These are phyloP conservation scores for Cheilosia grossa DNA, from an alignment of 2,888 invertebrate genomes.

Conservation along the genomic window DNA sequence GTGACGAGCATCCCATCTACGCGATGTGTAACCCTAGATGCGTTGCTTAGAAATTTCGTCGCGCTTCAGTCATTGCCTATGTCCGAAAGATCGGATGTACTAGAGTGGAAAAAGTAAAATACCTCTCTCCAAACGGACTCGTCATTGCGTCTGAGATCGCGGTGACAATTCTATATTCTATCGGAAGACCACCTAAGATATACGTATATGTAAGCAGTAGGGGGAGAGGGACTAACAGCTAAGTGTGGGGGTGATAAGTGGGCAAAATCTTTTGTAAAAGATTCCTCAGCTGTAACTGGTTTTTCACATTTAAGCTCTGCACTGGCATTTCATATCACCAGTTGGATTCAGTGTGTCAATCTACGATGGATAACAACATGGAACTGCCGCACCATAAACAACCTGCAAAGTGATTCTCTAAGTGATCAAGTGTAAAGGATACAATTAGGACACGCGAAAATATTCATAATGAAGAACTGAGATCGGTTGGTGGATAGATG, in stretches of 20 bases:
- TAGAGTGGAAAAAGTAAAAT: constrained; percentile 35
- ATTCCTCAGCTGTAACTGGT: constrained; percentile 82
- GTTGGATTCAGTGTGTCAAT: constrained; percentile 66
- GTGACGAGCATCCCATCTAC: constrained; percentile 40
- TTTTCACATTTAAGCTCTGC: constrained; percentile 81
- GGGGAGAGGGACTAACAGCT: constrained; percentile 5
- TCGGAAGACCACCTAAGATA: constrained; percentile 5
- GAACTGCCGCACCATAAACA: neutral
- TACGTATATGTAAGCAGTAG: neutral
- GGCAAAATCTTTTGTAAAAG: constrained; percentile 79
- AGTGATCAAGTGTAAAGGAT: constrained; percentile 65
- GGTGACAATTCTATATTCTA: constrained; percentile 63
- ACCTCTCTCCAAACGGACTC: constrained; percentile 71
- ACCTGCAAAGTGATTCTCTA: constrained; percentile 11
- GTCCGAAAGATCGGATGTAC: constrained; percentile 67
- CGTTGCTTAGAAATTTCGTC: constrained; percentile 66
- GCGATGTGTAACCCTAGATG: constrained; percentile 66
- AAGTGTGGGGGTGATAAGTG: constrained; percentile 56
- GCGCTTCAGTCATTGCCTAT: constrained; percentile 64
- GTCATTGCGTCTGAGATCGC: constrained; percentile 61
- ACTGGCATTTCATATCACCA: constrained; percentile 68
- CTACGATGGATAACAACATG: constrained; percentile 66
- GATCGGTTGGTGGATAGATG: constrained; percentile 82
- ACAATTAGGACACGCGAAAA: constrained; percentile 28
- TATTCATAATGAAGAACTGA: constrained; percentile 81